Evolutionary conservation across 1,140 invertebrate genomes (phyloP).

Genomic region (Parasteatoda tepidariorum): DNA sequence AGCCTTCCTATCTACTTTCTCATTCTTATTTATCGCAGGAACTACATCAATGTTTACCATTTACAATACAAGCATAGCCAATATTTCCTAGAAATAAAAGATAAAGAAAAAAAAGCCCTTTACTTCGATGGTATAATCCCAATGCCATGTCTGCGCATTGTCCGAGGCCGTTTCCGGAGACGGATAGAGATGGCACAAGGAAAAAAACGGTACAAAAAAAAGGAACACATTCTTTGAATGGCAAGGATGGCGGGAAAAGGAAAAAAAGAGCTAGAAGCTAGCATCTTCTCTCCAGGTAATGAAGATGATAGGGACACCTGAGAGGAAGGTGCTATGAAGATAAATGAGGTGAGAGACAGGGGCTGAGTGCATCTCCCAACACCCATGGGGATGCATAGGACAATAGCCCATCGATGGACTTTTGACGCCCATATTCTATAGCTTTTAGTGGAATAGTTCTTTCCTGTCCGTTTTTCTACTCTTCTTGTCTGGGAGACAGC

Average conservation of each 20-base stretch:
- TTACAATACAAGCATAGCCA: neutral
- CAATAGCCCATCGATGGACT: conserved; percentile 45
- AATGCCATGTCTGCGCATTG: neutral
- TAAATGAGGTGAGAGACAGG: conserved; percentile 42
- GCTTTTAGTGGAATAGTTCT: conserved; percentile 37
- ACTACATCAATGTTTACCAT: neutral
- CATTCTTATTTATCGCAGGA: neutral
- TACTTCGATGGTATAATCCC: conserved; percentile 4
- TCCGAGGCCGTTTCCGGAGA: neutral
- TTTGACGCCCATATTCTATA: conserved; percentile 55
- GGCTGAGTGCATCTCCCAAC: conserved; percentile 23
- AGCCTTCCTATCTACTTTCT: no score
- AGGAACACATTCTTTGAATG: neutral
- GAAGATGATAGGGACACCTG: conserved; percentile 53
- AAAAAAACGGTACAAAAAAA: neutral
- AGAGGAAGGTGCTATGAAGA: conserved; percentile 53
- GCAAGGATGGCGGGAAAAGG: neutral
- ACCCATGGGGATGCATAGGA: conserved; percentile 14
- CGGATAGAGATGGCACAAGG: neutral
- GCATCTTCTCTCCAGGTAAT: conserved; percentile 30
- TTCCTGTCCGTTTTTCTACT: neutral
- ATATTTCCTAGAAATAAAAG: neutral
- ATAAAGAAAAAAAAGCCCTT: neutral
- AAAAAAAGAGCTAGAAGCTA: neutral
- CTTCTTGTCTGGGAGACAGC: neutral